Base-by-base conservation (phyloP, 2,113 vertebrate genomes). In the Elgaria multicarinata region DNA sequence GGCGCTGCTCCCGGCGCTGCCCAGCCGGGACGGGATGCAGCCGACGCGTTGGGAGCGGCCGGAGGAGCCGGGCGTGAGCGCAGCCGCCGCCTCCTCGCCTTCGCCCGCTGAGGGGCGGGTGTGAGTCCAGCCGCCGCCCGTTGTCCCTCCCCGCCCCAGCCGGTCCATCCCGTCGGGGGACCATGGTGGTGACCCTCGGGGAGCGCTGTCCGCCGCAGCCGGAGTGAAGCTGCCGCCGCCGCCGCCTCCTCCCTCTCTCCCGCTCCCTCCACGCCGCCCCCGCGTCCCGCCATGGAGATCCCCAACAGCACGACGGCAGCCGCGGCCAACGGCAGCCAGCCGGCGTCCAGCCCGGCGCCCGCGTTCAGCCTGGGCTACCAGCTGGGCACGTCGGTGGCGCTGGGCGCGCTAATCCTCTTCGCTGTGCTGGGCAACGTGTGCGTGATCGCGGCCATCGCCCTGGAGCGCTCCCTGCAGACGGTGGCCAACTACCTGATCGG, bases 401-500 rank as follows among this genome's bases (percentile, higher is more conserved):
- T 99, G 89, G 98, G 97, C 80, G 97, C 98, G 1, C 98, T 99
- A 72, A 99, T 99, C 90, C 97, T 99, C 86, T 99, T 98, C 93
- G 98, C 99, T 20, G 98, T 99, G 90, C 97, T 98, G 91, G 99
- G 99, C 89, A 99, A 99, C 94, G 98, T 98, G 31, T 99, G 98
- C 95, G 99, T 99, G 92, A 98, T 99, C 91, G 98, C 98, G 1
- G 98, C 98, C 89, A 99, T 99, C 93, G 98, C 98, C 86, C 92
- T 99, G 96, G 99, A 99, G 96, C 98, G 98, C 93, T 98, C 98
- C 92, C 98, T 99, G 94, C 99, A 99, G 96, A 99, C 98, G 76
- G 99, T 99, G 92, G 98, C 98, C 87, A 99, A 99, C 97, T 99
- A 99, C 95, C 97, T 99, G 85, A 99, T 99, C 95, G 99, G 99